Evolutionary conservation across 2,113 vertebrate species (phyloP).

Genomic region (Heptranchias perlo): DNA sequence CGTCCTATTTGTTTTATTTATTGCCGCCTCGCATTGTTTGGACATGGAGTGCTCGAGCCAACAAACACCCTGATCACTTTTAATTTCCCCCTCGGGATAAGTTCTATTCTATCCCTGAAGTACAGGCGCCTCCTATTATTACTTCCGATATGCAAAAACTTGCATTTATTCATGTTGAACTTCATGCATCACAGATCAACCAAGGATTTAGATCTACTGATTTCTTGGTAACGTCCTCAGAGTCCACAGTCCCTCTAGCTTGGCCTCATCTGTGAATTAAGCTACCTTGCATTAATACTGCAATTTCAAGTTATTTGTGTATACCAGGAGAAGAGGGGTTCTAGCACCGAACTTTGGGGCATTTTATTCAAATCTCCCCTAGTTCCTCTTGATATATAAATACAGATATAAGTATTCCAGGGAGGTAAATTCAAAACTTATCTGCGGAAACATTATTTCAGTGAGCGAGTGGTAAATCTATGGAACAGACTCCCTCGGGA

Average conservation of each 20-base stretch:
- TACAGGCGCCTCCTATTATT: neutral
- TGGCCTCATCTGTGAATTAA: neutral
- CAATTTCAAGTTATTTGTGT: neutral
- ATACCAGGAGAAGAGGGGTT: neutral
- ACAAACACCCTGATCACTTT: neutral
- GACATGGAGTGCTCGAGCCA: neutral
- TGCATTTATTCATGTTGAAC: neutral
- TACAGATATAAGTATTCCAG: neutral
- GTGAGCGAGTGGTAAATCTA: neutral
- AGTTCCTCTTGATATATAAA: neutral
- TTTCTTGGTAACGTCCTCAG: neutral
- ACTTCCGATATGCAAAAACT: neutral
- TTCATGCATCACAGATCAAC: neutral
- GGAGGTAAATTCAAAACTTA: neutral
- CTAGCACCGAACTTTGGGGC: neutral
- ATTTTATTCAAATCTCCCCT: neutral
- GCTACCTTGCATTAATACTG: neutral
- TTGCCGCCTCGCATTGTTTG: neutral
- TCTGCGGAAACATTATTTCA: neutral
- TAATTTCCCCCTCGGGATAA: neutral
- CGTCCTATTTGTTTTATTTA: neutral
- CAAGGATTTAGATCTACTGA: neutral
- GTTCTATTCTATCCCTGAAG: neutral
- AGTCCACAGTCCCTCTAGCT: neutral
- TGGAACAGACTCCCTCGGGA: neutral